Base-by-base conservation (phyloP, 2,888 invertebrate genomes). In the Busseola fusca region DNA sequence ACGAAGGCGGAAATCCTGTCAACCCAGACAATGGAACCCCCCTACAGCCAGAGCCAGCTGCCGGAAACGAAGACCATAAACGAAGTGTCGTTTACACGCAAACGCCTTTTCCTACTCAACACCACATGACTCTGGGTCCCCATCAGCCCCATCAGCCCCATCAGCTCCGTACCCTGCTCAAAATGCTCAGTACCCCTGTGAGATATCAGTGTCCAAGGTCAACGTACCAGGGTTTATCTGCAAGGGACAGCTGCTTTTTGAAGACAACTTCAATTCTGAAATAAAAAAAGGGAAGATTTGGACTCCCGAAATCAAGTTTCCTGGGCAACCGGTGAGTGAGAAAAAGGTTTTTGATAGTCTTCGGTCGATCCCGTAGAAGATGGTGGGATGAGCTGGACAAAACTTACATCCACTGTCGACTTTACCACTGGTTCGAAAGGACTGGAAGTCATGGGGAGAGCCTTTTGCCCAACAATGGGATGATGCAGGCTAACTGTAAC, bases 181-280 rank as follows among this genome's bases (percentile, higher is more conserved):
- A 40, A 69, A 70, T 10, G 48, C 54, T 0, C 67, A 78, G 21
- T 87, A 91, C 57, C 93, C 94, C 0, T 93, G 94, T 80, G 87
- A 93, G 73, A 76, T 93, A 42, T 94, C 95, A 0, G 79, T 81
- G n/a, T 91, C 92, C 18, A 89, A 89, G 71, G 91, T 92, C 0
- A 92, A 92, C 0, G 88, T 89, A 0, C 91, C 93, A 25, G 93
- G 92, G 0, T 92, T 91, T 34, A 88, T 96, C 52, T 97, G 97
- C 84, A 91, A 93, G 34, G 96, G 96, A 0, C 95, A 96, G 80
- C 87, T 97, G 48, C 91, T 98, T 45, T 97, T 97, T 74, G 93
- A 96, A 74, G 97, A 97, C 37, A 94, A 96, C 64, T 97, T 97
- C 83, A 93, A 96, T 67, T 83, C 85, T 9, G 86, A 84, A 0